A percentile compares a stretch with the other conserved stretches of the same genome.
phyloP scores from a whole-genome alignment of 2,113 vertebrate species.

The Corydoras maculifer region DNA sequence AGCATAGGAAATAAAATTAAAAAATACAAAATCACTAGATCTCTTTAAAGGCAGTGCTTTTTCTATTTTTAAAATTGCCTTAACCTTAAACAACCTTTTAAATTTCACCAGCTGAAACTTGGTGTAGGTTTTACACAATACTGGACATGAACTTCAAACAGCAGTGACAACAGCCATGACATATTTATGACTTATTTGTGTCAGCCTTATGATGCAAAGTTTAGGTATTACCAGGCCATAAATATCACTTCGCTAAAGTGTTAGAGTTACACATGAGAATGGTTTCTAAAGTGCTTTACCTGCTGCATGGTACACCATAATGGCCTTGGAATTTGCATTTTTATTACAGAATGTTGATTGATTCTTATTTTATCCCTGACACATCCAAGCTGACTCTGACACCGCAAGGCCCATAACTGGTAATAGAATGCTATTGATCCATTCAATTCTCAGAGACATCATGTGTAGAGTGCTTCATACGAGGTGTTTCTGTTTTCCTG shows the following conservation, averaged over 20 bases:
- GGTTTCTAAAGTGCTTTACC: conserved; percentile 9
- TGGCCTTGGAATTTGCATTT: conserved; percentile 35
- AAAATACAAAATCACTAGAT: too few relatives aligned
- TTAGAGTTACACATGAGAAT: conserved; percentile 11
- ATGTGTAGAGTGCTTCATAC: too few relatives aligned
- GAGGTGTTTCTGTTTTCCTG: neutral
- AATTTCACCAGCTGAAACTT: neutral
- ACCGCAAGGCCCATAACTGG: conserved; percentile 10
- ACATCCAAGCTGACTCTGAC: conserved; percentile 23
- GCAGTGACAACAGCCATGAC: neutral
- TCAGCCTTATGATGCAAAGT: neutral
- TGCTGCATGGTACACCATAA: neutral
- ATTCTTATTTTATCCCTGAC: conserved; percentile 37
- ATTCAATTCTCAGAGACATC: too few relatives aligned
- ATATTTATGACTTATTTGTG: neutral
- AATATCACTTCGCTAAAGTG: conserved; percentile 21
- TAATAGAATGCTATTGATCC: conserved; percentile 30
- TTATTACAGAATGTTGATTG: conserved; percentile 20
- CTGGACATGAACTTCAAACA: neutral
- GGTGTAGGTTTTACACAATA: neutral
- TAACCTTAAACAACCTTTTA: neutral
- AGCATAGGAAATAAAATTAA: too few relatives aligned
- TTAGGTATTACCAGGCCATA: neutral
- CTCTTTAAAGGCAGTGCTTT: too few relatives aligned
- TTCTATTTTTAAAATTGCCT: too few relatives aligned